These are phyloP conservation scores for Sphaeramia orbicularis DNA, from an alignment of 2,797 vertebrate species.

Conservation along the genomic window DNA sequence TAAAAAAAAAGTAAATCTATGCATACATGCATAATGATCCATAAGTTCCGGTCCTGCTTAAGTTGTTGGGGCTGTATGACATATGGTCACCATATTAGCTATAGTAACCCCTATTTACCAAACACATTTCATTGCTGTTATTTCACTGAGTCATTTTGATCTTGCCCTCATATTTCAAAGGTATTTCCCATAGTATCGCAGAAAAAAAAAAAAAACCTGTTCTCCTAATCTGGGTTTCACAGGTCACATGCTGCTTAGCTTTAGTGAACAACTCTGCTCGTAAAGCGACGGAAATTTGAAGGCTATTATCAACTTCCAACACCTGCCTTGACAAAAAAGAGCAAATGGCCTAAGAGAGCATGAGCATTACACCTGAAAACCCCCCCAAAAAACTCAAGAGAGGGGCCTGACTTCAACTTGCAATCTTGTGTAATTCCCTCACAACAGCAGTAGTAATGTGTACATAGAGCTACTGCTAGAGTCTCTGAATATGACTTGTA, in stretches of 20 bases:
- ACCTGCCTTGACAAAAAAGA: background rate
- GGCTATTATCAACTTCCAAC: constrained; percentile 6
- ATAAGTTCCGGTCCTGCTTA: background rate
- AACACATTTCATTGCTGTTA: too few species aligned
- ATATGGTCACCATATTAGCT: background rate
- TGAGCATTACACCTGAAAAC: background rate
- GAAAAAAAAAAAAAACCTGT: too few species aligned
- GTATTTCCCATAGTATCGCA: too few species aligned
- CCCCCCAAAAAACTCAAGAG: background rate
- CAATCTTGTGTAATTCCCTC: constrained; percentile 5
- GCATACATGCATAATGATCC: too few species aligned
- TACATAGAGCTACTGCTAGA: background rate
- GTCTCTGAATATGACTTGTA: background rate
- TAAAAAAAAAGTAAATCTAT: background rate
- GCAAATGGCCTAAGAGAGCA: background rate
- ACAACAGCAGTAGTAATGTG: background rate
- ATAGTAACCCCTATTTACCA: too few species aligned
- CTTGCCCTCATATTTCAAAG: too few species aligned
- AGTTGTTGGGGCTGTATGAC: background rate
- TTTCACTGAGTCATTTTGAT: too few species aligned
- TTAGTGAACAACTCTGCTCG: too few species aligned
- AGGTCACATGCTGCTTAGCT: background rate
- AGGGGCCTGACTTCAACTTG: background rate
- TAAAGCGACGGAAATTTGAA: background rate
- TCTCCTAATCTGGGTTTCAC: background rate